Conservation (phyloP, 2,888 invertebrate species). For the Suillia variegata region DNA sequence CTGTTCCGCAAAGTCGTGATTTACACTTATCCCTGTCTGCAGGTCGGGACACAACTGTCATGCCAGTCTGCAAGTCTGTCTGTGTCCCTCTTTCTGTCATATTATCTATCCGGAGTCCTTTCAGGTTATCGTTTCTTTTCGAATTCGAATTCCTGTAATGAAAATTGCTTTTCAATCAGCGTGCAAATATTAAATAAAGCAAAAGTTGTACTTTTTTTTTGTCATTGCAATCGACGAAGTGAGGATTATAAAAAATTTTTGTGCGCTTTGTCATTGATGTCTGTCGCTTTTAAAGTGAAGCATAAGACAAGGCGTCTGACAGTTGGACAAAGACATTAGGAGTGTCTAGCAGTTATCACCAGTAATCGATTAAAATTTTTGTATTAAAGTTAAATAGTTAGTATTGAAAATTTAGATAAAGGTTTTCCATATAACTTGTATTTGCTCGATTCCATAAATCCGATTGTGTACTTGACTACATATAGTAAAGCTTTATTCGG, state of each 20-base stretch:
- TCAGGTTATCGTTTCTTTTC: slow-evolving; percentile 14
- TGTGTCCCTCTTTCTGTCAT: background rate
- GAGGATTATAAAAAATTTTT: background rate
- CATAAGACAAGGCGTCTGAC: background rate
- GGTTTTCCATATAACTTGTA: too few species aligned
- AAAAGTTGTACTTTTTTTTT: background rate
- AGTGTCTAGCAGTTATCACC: background rate
- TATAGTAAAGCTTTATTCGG: too few species aligned
- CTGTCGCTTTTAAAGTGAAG: background rate
- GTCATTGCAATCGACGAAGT: background rate
- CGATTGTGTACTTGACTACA: too few species aligned
- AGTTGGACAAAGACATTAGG: background rate
- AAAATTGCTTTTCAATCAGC: slow-evolving; percentile 45
- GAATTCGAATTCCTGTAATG: too few species aligned
- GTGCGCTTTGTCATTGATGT: background rate
- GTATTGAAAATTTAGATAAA: too few species aligned
- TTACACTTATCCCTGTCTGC: background rate
- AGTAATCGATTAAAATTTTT: background rate
- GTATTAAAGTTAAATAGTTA: too few species aligned
- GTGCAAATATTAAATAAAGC: slow-evolving; percentile 21
- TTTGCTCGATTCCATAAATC: too few species aligned
- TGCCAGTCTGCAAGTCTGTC: background rate
- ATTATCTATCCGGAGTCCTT: background rate
- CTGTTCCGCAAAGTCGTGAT: background rate
- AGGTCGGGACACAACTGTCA: background rate